phyloP scores from a whole-genome alignment of 2,888 invertebrate genomes.

The Troides aeacus region DNA sequence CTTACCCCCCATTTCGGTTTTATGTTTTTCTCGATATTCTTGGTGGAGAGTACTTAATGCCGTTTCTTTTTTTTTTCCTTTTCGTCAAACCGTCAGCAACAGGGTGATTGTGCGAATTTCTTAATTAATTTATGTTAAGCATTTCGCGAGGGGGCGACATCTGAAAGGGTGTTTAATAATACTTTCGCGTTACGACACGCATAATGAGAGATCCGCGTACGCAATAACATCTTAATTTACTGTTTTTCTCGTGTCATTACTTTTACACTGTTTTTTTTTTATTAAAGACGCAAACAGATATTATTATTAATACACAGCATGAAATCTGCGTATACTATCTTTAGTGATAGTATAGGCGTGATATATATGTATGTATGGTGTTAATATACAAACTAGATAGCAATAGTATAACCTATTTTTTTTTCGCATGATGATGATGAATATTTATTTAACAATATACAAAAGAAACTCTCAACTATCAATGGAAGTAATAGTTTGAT shows the following conservation, averaged over 20 bases:
- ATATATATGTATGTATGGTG: too few species aligned
- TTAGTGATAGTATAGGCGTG: too few species aligned
- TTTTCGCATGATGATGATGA: too few species aligned
- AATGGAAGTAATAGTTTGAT: too few species aligned
- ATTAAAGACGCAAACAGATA: too few species aligned
- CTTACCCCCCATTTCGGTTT: slow-evolving; percentile 66
- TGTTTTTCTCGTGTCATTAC: slow-evolving; percentile 61
- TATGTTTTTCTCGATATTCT: slow-evolving; percentile 71
- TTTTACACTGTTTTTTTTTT: slow-evolving; percentile 42
- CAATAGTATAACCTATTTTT: too few species aligned
- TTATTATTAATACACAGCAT: too few species aligned
- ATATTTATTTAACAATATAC: too few species aligned
- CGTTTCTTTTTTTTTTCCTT: slow-evolving; percentile 37
- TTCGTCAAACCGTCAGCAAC: slow-evolving; percentile 63
- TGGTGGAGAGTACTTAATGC: slow-evolving; percentile 57
- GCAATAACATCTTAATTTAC: slow-evolving; percentile 50
- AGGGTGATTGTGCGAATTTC: slow-evolving; percentile 70
- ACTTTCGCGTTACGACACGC: slow-evolving; percentile 48
- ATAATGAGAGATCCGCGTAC: slow-evolving; percentile 55
- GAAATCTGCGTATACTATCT: too few species aligned
- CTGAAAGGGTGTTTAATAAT: slow-evolving; percentile 58
- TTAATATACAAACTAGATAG: too few species aligned
- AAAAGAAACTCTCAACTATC: too few species aligned
- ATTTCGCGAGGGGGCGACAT: slow-evolving; percentile 50
- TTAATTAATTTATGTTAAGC: slow-evolving; percentile 78